Conservation (phyloP, 1,140 invertebrate genomes). For the Heliconius nattereri region DNA sequence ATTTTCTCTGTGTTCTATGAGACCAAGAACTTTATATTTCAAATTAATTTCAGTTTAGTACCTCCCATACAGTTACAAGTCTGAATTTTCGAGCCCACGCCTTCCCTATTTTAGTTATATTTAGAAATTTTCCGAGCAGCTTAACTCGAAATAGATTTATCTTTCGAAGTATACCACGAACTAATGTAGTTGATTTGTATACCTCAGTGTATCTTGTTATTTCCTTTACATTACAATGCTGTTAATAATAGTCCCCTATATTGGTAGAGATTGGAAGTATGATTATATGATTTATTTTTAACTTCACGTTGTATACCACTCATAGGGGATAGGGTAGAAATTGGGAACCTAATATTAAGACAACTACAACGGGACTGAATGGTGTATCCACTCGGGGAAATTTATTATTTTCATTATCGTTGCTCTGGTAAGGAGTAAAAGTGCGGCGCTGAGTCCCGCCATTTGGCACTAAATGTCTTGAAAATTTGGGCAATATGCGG, state of each 20-base stretch:
- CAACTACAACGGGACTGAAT: no score
- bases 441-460: background rate
- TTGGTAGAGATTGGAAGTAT: no score
- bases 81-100: background rate
- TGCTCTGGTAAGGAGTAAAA: background rate
- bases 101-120: background rate
- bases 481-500: background rate
- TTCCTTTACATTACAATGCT: background rate
- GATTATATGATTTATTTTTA: no score
- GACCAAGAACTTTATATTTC: no score
- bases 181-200: background rate
- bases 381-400: background rate
- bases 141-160: background rate
- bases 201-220: background rate
- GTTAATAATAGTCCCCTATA: background rate
- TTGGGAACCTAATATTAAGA: no score
- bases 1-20: no score
- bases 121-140: background rate
- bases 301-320: no score
- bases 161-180: background rate
- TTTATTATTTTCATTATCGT: background rate
- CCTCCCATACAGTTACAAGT: background rate
- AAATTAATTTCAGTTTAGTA: no score
- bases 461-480: background rate
- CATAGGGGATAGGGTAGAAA: no score